These are phyloP conservation scores for Drosophila meridionalis DNA, from an alignment of 2,888 invertebrate species.

Conservation along the genomic window DNA sequence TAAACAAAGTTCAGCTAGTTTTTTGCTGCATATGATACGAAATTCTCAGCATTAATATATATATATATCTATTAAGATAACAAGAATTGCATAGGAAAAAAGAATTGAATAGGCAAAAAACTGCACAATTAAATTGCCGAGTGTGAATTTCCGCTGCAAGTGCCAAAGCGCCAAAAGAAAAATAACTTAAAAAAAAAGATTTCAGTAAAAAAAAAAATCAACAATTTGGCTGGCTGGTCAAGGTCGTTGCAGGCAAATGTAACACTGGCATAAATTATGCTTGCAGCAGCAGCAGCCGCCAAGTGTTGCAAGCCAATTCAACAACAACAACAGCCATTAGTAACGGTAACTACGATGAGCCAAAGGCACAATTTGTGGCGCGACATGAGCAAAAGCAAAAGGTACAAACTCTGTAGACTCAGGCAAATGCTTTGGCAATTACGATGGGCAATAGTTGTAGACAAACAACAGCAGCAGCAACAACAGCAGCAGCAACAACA, in stretches of 20 bases:
- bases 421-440: conserved; percentile 44
- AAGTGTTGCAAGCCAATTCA: conserved; percentile 46
- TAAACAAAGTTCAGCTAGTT: conserved; percentile 28
- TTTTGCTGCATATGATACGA: conserved; percentile 11
- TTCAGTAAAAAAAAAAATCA: conserved; percentile 26
- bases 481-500: conserved; percentile 37
- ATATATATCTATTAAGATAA: conserved; percentile 34
- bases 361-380: conserved; percentile 53
- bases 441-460: conserved; percentile 53
- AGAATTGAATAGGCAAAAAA: neutral
- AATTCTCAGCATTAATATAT: conserved; percentile 46
- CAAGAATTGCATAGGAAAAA: conserved; percentile 19
- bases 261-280: conserved; percentile 78
- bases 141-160: conserved; percentile 76
- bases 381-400: conserved; percentile 39
- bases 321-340: conserved; percentile 35
- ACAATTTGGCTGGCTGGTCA: conserved; percentile 62
- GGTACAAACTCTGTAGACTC: conserved; percentile 9
- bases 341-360: conserved; percentile 55
- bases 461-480: conserved; percentile 9
- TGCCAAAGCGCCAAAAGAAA: conserved; percentile 30
- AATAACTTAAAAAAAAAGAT: conserved; percentile 1
- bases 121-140: conserved; percentile 68
- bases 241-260: conserved; percentile 76
- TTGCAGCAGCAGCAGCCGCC: conserved; percentile 34